A percentile compares a stretch with the other conserved stretches of the same genome.
These are phyloP conservation scores for Blastobasis adustella DNA, from an alignment of 2,888 invertebrate species.

Conservation along the genomic window DNA sequence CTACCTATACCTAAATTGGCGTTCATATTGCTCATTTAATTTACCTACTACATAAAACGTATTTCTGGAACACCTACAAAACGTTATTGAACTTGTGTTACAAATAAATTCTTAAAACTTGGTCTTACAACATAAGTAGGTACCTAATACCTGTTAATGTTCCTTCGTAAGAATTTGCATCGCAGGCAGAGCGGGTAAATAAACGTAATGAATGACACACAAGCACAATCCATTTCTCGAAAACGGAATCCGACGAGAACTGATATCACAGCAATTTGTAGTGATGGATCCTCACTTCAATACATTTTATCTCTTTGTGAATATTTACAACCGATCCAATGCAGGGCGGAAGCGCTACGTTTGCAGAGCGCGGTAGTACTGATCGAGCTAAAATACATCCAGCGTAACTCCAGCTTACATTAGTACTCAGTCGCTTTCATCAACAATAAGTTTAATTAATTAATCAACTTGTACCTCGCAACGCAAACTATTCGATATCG, in stretches of 20 bases:
- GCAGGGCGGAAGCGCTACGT: too few relatives aligned
- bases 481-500: conserved; percentile 45
- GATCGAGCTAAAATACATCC: too few relatives aligned
- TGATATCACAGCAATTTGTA: conserved; percentile 72
- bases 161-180: too few relatives aligned
- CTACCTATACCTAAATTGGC: conserved; percentile 60
- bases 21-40: conserved; percentile 58
- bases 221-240: background rate
- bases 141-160: too few relatives aligned
- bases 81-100: background rate
- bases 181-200: too few relatives aligned
- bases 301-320: conserved; percentile 9
- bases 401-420: conserved; percentile 16
- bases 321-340: conserved; percentile 30
- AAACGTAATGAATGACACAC: too few relatives aligned
- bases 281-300: conserved; percentile 43
- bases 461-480: conserved; percentile 31
- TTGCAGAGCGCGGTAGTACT: too few relatives aligned
- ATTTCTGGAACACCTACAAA: background rate
- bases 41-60: conserved; percentile 12
- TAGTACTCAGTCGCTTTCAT: conserved; percentile 57
- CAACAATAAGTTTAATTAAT: conserved; percentile 32
- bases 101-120: background rate
- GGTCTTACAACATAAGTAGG: too few relatives aligned
- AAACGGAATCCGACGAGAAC: conserved; percentile 49